Evolutionary conservation across 2,888 invertebrate species (phyloP), one percentile per base, ranked within the genome.

Genomic region (Drosophila silvestris): DNA sequence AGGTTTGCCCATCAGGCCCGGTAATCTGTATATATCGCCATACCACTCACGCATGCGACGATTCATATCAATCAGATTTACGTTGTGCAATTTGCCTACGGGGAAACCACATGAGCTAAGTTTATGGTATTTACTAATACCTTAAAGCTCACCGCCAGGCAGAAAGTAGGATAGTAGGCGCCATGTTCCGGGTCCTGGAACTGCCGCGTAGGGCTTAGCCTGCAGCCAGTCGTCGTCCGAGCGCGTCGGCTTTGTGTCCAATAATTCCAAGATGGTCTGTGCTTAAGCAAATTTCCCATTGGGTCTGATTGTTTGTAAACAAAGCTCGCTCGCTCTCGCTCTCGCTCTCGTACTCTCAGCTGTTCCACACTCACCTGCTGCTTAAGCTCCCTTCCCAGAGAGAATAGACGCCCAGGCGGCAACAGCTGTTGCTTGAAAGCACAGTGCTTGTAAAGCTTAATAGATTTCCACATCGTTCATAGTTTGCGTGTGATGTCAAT

Each of bases 11-110:
- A 92, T 80, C 39, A 94, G 69, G 5, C 94, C 94, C n/a, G 92
- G 93, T 9, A 95, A 60, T 16, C 92, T 91, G n/a, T 93, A 92
- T 7, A 94, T 92, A 59, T 94, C 86, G 3, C 94, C 95, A 77
- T 94, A 92, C 60, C 83, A 79, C 12, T 90, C 65, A 7, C 90
- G 79, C 74, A 91, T 66, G 7, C 83, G 70, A 19, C 72, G 68
- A 66, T 90, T 83, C 67, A 93, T 83, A 39, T 93, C 83, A 5
- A 89, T 77, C 2, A 92, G 62, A 62, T 88, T 89, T 16, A 78
- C 74, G 6, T 91, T 89, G 58, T 90, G 71, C 0, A 91, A 68
- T 60, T 85, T 84, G 0, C 92, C 93, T 50, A 28, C 22, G 22
- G 22, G 16, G 19, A 16, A 44, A 22, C 0, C 10, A 28, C 3